These are phyloP conservation scores for Haliclystus octoradiatus DNA, from an alignment of 30 jellyfish, hydroid and myxozoan genomes.

Conservation along the genomic window DNA sequence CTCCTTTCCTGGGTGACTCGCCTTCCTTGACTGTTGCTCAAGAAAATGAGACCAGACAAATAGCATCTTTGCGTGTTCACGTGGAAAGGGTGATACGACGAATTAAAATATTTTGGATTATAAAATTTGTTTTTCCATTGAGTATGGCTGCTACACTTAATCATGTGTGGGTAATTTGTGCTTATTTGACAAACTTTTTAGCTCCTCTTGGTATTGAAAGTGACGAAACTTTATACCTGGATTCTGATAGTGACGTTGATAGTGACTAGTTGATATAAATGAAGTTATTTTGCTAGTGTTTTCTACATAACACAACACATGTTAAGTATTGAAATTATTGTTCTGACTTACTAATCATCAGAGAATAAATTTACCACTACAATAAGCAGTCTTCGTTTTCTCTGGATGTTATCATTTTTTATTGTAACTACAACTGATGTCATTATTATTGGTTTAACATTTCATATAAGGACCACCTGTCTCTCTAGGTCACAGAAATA, in stretches of 20 bases:
- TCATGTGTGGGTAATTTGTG: slow-evolving; percentile 22
- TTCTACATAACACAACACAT: too few relatives aligned
- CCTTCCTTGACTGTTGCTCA: slow-evolving; percentile 10
- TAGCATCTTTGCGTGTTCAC: slow-evolving; percentile 51
- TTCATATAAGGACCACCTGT: too few relatives aligned
- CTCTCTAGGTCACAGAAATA: too few relatives aligned
- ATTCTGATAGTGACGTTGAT: too few relatives aligned
- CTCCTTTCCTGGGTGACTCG: slow-evolving; percentile 38
- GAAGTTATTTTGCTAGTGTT: too few relatives aligned
- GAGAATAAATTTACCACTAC: too few relatives aligned
- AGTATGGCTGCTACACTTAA: slow-evolving; percentile 3
- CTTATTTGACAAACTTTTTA: slow-evolving; percentile 15
- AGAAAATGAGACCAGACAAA: slow-evolving; percentile 32
- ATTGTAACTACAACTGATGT: too few relatives aligned
- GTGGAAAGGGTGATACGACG: slow-evolving; percentile 47
- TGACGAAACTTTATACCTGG: neutral
- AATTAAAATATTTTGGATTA: slow-evolving; percentile 19
- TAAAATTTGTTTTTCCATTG: slow-evolving; percentile 13
- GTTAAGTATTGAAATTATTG: too few relatives aligned
- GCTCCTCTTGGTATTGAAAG: slow-evolving; percentile 16
- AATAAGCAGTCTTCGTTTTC: too few relatives aligned
- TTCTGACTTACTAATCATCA: too few relatives aligned
- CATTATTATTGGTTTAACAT: too few relatives aligned
- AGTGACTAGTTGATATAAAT: neutral
- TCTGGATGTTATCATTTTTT: too few relatives aligned